Evolutionary conservation across 2,113 vertebrate genomes (phyloP), one percentile per base, ranked within the genome.

Genomic region (Lepidothrix coronata): DNA sequence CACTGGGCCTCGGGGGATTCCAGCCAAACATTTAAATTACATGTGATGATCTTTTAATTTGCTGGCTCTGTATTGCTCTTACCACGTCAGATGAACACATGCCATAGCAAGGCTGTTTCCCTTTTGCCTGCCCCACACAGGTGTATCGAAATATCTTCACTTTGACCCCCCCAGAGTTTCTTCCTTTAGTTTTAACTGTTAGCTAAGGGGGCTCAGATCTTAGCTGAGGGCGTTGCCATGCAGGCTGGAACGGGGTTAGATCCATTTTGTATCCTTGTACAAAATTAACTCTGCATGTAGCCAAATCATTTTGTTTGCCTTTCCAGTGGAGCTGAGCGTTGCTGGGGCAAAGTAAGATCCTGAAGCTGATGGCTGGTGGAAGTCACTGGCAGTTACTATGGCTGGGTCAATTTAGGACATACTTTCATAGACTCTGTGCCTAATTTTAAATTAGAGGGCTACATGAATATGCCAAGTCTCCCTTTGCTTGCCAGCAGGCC

Each of bases 21-120:
- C 73, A 62, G 70, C 46, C 65, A 78, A 87, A 58, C 65, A 84
- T 77, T 89, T 87, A 70, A 84, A 91, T 73, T 51, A 39, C 9
- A 6, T 52, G 54, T 91, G 65, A 25, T 54, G 66, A 84, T 73
- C 72, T 89, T 95, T 62, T 93, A 49, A 87, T 94, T 93, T 91
- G 65, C 77, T 73, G 55, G 14, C 51, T 85, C 66, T 37, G 28
- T 33, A 8, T 73, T 18, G n/a, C 46, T 80, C 44, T 39, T 70
- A 48, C 73, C 51, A 30, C 33, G 37, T n/a, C 49, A 58, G 55
- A 65, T 43, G 59, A 86, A 48, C 48, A 23, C 24, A 2, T 35
- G 35, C 62, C 65, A 2, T 9, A 49, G 44, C 27, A 72, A 67
- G 44, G 18, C 43, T 43, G 15, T 30, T 75, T 61, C 52, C 23